These are phyloP conservation scores for Argyrosomus regius DNA, from an alignment of 2,797 vertebrate species.

Conservation along the genomic window DNA sequence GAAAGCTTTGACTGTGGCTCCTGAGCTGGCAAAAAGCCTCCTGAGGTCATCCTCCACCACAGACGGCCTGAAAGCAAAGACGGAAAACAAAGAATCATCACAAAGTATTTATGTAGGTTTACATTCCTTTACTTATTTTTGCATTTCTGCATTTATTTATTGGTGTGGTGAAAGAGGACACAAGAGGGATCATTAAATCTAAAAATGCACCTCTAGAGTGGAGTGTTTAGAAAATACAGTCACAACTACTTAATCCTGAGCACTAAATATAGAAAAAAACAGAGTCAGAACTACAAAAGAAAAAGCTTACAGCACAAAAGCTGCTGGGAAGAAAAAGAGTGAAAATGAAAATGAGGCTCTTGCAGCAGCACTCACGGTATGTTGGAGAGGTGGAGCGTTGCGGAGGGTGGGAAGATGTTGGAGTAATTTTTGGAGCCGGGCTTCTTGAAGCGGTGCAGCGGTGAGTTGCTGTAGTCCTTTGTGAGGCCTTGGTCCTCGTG, in stretches of 20 bases:
- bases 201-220: constrained; percentile 20
- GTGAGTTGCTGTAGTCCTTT: constrained; percentile 94
- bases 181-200: constrained; percentile 21
- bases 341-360: constrained; percentile 13
- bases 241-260: constrained; percentile 15
- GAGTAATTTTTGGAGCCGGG: constrained; percentile 99
- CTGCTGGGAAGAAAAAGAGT: neutral
- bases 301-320: constrained; percentile 22
- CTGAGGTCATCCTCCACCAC: constrained; percentile 94
- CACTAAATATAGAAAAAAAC: constrained; percentile 22
- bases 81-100: constrained; percentile 2
- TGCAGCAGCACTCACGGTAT: constrained; percentile 89
- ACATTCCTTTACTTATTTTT: neutral
- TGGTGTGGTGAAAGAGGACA: constrained; percentile 12
- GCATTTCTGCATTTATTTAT: constrained; percentile 1
- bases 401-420: constrained; percentile 97
- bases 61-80: constrained; percentile 85
- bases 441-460: constrained; percentile 98
- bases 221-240: constrained; percentile 34
- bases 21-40: constrained; percentile 92
- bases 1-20: constrained; percentile 95
- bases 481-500: constrained; percentile 97
- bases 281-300: constrained; percentile 33
- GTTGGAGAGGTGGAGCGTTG: constrained; percentile 97
- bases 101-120: constrained; percentile 1